Evolutionary conservation across 2,113 vertebrate species (phyloP).

Genomic region (Candoia aspera): DNA sequence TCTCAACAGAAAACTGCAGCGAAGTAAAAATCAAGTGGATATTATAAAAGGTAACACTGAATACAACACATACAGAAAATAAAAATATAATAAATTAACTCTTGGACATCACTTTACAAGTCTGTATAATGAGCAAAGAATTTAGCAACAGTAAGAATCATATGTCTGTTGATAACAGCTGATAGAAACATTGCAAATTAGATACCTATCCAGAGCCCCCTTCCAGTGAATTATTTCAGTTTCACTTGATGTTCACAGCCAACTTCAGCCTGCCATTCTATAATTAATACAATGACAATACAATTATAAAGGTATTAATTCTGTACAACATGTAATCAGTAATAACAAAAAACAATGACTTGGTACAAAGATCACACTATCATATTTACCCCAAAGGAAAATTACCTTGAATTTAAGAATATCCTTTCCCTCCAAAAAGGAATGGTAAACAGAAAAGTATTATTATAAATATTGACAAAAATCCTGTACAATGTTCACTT

Average conservation of each 20-base stretch:
- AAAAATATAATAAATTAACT: not conserved
- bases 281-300: not conserved
- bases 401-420: not conserved
- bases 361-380: not conserved
- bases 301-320: not conserved
- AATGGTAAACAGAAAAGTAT: not conserved
- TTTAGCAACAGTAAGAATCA: not conserved
- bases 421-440: not conserved
- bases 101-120: not conserved
- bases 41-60: not conserved
- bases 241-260: not conserved
- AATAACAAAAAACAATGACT: not conserved
- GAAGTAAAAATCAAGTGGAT: not conserved
- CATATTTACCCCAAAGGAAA: not conserved
- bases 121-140: not conserved
- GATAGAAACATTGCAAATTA: not conserved
- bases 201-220: not conserved
- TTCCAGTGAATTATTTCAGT: not conserved
- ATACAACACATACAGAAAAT: not conserved
- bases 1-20: not conserved
- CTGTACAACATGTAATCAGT: not conserved
- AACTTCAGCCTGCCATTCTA: not conserved
- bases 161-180: not conserved
- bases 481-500: not conserved
- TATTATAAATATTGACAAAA: not conserved